Conservation (phyloP, 2,797 vertebrate genomes). For the Characodon lateralis region DNA sequence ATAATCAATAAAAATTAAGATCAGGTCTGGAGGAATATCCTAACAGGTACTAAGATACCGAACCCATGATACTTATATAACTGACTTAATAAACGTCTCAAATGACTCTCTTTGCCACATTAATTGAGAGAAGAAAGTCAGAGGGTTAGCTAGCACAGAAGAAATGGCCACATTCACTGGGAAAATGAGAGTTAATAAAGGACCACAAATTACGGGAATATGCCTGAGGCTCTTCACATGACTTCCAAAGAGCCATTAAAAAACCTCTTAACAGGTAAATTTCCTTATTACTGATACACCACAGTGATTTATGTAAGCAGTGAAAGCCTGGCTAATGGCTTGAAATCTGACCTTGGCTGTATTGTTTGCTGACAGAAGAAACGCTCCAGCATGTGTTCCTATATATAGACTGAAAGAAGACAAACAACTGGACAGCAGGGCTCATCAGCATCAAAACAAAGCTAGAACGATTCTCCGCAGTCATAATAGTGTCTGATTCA, state of each 20-base stretch:
- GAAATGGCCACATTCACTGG: constrained; percentile 49
- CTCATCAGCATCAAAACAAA: constrained; percentile 21
- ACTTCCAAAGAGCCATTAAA: constrained; percentile 71
- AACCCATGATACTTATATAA: constrained; percentile 16
- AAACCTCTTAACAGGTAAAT: constrained; percentile 74
- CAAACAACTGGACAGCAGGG: constrained; percentile 27
- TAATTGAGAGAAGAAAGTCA: constrained; percentile 17
- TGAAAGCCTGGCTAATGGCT: constrained; percentile 63
- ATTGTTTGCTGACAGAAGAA: constrained; percentile 44
- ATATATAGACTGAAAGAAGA: constrained; percentile 30
- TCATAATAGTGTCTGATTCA: constrained; percentile 24
- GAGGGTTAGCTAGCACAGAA: constrained; percentile 8
- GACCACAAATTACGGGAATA: constrained; percentile 77
- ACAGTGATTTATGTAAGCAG: constrained; percentile 65
- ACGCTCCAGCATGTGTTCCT: constrained; percentile 46
- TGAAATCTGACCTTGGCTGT: constrained; percentile 72
- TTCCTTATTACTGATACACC: constrained; percentile 80
- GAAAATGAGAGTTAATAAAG: constrained; percentile 79
- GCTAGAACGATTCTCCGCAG: background rate
- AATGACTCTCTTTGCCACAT: constrained; percentile 16
- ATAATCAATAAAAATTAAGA: background rate
- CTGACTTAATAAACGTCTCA: constrained; percentile 24
- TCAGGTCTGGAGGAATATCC: constrained; percentile 3
- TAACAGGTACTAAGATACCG: background rate
- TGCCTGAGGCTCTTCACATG: constrained; percentile 74